Conservation (phyloP, 1,140 invertebrate species). For the Drosophila grimshawi region DNA sequence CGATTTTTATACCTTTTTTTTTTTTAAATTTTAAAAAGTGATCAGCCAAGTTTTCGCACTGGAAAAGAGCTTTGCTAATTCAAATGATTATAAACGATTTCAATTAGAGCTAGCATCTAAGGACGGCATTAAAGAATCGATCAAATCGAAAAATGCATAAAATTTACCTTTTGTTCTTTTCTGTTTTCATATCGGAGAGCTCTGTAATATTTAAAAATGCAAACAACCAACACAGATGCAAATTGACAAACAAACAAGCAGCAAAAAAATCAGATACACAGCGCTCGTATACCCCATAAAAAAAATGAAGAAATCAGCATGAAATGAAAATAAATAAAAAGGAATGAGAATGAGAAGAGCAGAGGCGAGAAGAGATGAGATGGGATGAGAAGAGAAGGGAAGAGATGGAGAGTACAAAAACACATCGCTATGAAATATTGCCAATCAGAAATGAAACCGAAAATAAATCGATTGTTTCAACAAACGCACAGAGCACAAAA, state of each 20-base stretch:
- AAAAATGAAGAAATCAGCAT: constrained; percentile 2
- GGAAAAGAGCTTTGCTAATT: too few species aligned
- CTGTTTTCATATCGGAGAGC: constrained; percentile 20
- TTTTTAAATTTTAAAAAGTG: too few species aligned
- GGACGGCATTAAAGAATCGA: constrained; percentile 2
- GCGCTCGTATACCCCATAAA: constrained; percentile 6
- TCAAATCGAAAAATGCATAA: constrained; percentile 19
- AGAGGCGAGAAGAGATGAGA: neutral
- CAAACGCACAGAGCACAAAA: constrained; percentile 55
- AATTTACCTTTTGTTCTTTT: neutral
- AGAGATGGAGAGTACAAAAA: constrained; percentile 18
- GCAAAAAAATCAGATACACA: constrained; percentile 43
- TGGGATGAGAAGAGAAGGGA: constrained; percentile 12
- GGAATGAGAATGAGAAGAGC: neutral
- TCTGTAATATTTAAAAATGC: constrained; percentile 46
- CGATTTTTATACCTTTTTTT: too few species aligned
- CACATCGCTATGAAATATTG: constrained; percentile 78
- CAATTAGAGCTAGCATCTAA: constrained; percentile 1
- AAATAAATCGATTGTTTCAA: constrained; percentile 84
- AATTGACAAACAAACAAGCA: constrained; percentile 5
- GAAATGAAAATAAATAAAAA: constrained; percentile 9
- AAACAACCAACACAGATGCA: constrained; percentile 17
- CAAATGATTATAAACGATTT: neutral
- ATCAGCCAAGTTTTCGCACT: too few species aligned
- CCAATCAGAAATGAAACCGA: constrained; percentile 84